Evolutionary conservation across 2,113 vertebrate species (phyloP).

Genomic region (Argyrosomus japonicus): DNA sequence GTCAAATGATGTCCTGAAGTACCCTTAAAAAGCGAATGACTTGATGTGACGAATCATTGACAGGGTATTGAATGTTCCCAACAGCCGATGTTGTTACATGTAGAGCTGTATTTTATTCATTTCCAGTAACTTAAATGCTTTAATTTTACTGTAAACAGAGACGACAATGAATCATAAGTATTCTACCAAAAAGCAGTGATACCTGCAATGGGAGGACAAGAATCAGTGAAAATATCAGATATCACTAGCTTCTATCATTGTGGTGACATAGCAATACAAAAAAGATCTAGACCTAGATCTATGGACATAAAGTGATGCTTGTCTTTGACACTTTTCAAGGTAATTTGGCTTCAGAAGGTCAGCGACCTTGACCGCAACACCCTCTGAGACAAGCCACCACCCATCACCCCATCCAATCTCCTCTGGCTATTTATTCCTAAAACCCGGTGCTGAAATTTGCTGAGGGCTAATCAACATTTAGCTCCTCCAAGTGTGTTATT

Average conservation of each 20-base stretch:
- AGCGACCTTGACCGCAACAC: constrained; percentile 52
- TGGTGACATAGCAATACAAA: neutral
- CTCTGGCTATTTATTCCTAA: constrained; percentile 75
- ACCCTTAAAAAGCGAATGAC: neutral
- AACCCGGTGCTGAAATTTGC: constrained; percentile 80
- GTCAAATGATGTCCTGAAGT: neutral
- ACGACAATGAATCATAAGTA: neutral
- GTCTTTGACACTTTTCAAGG: constrained; percentile 64
- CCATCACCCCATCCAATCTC: constrained; percentile 46
- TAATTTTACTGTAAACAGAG: neutral
- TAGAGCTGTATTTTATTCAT: neutral
- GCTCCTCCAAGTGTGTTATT: constrained; percentile 84
- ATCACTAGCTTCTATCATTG: neutral
- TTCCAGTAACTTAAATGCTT: neutral
- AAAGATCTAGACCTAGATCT: neutral
- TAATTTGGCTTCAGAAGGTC: constrained; percentile 70
- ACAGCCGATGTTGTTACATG: neutral
- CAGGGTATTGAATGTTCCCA: neutral
- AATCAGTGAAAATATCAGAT: neutral
- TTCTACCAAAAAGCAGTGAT: neutral
- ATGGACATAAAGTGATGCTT: constrained; percentile 40
- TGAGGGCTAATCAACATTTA: constrained; percentile 85
- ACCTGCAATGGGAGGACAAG: neutral
- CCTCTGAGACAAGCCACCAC: constrained; percentile 25
- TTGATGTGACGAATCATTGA: neutral